phyloP scores from a whole-genome alignment of 1,140 invertebrate species.

The Trinorchestia longiramus region DNA sequence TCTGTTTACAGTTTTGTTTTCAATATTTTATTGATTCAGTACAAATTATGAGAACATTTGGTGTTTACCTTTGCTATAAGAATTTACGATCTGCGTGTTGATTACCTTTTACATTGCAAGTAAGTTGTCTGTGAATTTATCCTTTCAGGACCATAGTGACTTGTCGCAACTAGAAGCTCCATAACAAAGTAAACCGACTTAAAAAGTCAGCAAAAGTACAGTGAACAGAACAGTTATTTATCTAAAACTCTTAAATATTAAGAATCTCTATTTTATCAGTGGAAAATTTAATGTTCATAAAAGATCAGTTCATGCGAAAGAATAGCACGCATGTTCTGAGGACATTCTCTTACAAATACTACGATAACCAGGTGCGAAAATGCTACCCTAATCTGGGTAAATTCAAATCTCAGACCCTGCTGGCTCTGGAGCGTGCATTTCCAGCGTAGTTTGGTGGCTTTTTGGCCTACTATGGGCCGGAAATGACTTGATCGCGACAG shows the following conservation, averaged over 20 bases:
- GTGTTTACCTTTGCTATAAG: not conserved
- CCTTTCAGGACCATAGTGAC: not conserved
- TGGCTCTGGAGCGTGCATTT: not conserved
- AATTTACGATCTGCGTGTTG: not conserved
- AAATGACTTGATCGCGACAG: constrained; percentile 3
- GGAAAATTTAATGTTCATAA: not conserved
- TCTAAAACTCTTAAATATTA: not conserved
- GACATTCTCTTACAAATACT: not conserved
- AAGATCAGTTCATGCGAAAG: not conserved
- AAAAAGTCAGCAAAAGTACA: not conserved
- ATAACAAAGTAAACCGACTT: not conserved
- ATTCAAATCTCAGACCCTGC: not conserved
- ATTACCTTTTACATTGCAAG: not conserved
- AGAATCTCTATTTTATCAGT: not conserved
- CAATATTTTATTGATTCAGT: not conserved
- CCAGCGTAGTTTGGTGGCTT: not conserved
- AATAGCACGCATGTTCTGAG: not conserved
- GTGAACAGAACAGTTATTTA: not conserved
- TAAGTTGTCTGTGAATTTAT: not conserved
- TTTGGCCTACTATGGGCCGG: not conserved
- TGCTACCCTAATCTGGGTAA: not conserved
- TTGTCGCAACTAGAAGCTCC: not conserved
- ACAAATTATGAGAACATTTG: not conserved
- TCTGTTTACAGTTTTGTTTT: not conserved
- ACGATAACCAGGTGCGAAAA: not conserved